Evolutionary conservation across 2,888 invertebrate species (phyloP).

Genomic region (Oligia fasciuncula): DNA sequence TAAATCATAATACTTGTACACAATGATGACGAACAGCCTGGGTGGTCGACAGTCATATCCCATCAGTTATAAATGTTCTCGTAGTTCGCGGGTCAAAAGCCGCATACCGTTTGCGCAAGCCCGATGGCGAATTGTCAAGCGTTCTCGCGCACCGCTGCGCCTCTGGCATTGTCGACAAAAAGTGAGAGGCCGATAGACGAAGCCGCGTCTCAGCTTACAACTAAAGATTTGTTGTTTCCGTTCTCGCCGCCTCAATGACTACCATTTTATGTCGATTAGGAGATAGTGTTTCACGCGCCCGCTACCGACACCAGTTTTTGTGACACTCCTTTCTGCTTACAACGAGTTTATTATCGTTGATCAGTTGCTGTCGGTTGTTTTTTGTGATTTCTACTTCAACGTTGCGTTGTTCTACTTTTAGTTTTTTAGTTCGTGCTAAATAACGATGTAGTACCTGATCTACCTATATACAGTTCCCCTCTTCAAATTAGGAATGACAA

Average conservation of each 20-base stretch:
- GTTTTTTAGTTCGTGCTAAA: constrained; percentile 67
- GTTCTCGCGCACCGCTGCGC: constrained; percentile 69
- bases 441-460: constrained; percentile 43
- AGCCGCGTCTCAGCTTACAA: constrained; percentile 83
- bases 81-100: constrained; percentile 83
- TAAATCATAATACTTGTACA: constrained; percentile 76
- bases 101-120: constrained; percentile 80
- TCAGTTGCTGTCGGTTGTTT: constrained; percentile 77
- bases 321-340: constrained; percentile 86
- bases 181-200: constrained; percentile 82
- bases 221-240: constrained; percentile 89
- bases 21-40: constrained; percentile 76
- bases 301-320: constrained; percentile 89
- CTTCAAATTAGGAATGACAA: constrained; percentile 75
- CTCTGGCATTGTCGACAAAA: constrained; percentile 79
- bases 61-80: constrained; percentile 78
- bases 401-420: constrained; percentile 74
- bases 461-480: constrained; percentile 58
- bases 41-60: constrained; percentile 83
- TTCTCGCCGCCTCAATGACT: constrained; percentile 88
- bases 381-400: constrained; percentile 72
- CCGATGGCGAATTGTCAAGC: constrained; percentile 83
- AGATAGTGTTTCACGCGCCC: constrained; percentile 89
- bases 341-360: constrained; percentile 87
- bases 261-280: constrained; percentile 89